These are phyloP conservation scores for Sebastolobus alascanus DNA, from an alignment of 2,797 vertebrate genomes.

Conservation along the genomic window DNA sequence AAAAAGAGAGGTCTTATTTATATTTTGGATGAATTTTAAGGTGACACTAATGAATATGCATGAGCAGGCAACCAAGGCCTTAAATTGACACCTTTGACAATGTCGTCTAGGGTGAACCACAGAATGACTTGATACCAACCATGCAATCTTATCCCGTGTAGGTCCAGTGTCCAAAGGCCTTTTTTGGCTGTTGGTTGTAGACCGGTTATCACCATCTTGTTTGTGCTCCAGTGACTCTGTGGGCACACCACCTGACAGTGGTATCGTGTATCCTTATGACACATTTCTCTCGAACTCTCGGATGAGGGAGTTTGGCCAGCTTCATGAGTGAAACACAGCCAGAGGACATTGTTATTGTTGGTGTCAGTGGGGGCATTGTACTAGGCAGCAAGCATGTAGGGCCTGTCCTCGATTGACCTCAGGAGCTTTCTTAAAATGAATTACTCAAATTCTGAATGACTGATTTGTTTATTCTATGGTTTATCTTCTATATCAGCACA, in stretches of 20 bases:
- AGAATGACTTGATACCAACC: constrained; percentile 80
- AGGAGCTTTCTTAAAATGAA: neutral
- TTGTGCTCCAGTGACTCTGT: constrained; percentile 77
- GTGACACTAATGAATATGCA: constrained; percentile 68
- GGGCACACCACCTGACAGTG: constrained; percentile 79
- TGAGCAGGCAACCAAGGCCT: constrained; percentile 66
- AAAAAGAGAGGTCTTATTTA: neutral
- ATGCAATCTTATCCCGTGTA: constrained; percentile 81
- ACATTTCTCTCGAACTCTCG: constrained; percentile 51
- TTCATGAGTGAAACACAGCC: constrained; percentile 51
- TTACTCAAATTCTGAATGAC: neutral
- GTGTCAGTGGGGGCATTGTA: neutral
- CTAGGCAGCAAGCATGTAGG: constrained; percentile 29
- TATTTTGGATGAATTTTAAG: constrained; percentile 42
- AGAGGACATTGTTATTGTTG: constrained; percentile 47
- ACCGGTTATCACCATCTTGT: constrained; percentile 74
- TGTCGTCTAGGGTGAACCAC: constrained; percentile 73
- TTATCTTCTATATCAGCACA: neutral
- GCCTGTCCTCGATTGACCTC: constrained; percentile 40
- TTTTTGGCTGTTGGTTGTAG: constrained; percentile 65
- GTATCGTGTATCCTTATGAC: constrained; percentile 76
- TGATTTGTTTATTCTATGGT: neutral
- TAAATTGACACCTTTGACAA: constrained; percentile 80
- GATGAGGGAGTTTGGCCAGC: constrained; percentile 51
- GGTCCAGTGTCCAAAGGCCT: constrained; percentile 69